Percentiles rank a stretch among this genome's conserved stretches.
Conservation (phyloP, 1,140 invertebrate species). For the Macrobrachium nipponense region DNA sequence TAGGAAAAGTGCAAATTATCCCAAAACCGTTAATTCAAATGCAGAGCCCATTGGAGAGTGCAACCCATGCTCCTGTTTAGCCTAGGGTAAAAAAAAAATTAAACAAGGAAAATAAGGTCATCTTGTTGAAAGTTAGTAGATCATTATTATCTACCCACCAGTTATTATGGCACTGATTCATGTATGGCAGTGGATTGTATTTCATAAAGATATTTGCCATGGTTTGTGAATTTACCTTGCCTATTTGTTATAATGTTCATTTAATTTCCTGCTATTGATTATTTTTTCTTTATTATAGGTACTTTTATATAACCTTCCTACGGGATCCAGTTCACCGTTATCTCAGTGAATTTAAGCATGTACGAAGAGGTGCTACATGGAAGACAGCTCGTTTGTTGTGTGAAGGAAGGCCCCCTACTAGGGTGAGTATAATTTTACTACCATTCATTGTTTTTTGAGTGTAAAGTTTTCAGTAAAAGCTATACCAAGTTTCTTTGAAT, state of each 20-base stretch:
- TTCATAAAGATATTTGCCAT: too few relatives aligned
- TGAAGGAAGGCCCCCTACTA: slow-evolving; percentile 82
- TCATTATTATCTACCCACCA: too few relatives aligned
- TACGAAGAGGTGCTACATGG: slow-evolving; percentile 98
- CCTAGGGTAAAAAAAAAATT: too few relatives aligned
- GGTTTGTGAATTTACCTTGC: too few relatives aligned
- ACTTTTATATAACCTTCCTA: slow-evolving; percentile 94
- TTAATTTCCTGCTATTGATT: background rate
- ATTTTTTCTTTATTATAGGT: slow-evolving; percentile 72
- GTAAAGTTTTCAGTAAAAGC: background rate
- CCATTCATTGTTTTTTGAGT: slow-evolving; percentile 1
- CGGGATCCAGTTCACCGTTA: slow-evolving; percentile 88
- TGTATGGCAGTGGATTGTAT: too few relatives aligned
- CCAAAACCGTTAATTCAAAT: too few relatives aligned
- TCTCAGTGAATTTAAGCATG: slow-evolving; percentile 94
- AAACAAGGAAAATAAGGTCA: too few relatives aligned
- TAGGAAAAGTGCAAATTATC: too few relatives aligned
- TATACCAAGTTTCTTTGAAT: background rate
- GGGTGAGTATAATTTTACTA: slow-evolving; percentile 71
- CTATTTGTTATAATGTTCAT: background rate
- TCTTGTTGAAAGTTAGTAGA: too few relatives aligned
- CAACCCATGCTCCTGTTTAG: too few relatives aligned
- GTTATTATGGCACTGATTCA: too few relatives aligned
- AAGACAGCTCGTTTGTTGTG: slow-evolving; percentile 85
- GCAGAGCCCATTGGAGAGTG: too few relatives aligned